Percentiles rank a stretch among this genome's conserved stretches.
Evolutionary conservation across 2,888 invertebrate species (phyloP).

Genomic region (Tolmerus cingulatus): DNA sequence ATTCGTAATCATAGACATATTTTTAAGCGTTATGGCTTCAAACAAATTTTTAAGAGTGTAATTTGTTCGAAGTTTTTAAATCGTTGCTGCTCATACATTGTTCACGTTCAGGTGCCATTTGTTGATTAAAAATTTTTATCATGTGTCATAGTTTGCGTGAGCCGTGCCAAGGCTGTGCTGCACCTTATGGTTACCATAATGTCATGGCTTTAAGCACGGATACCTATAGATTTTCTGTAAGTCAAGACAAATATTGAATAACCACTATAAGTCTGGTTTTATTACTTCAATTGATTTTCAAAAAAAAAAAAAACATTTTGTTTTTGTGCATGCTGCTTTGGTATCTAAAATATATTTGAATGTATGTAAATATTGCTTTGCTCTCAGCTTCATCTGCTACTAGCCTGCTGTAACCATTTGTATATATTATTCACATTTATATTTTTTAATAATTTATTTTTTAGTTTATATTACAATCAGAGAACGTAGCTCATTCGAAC

Average conservation of each 20-base stretch:
- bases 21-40: background rate
- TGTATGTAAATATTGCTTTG: background rate
- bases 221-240: conserved; percentile 85
- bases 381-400: background rate
- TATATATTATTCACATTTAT: background rate
- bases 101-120: background rate
- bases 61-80: background rate
- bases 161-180: conserved; percentile 83
- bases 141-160: conserved; percentile 68
- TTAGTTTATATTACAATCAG: background rate
- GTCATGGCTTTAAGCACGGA: conserved; percentile 89
- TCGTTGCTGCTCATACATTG: background rate
- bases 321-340: background rate
- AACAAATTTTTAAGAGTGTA: background rate
- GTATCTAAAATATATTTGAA: background rate
- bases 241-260: conserved; percentile 60
- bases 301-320: background rate
- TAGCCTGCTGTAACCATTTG: background rate
- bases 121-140: background rate
- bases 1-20: conserved; percentile 22
- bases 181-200: conserved; percentile 96
- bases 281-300: background rate
- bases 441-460: background rate
- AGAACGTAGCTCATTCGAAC: too few species aligned
- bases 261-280: conserved; percentile 1